These are phyloP conservation scores for Tenthredo scrophulariae DNA, from an alignment of 2,888 invertebrate species.

Conservation along the genomic window DNA sequence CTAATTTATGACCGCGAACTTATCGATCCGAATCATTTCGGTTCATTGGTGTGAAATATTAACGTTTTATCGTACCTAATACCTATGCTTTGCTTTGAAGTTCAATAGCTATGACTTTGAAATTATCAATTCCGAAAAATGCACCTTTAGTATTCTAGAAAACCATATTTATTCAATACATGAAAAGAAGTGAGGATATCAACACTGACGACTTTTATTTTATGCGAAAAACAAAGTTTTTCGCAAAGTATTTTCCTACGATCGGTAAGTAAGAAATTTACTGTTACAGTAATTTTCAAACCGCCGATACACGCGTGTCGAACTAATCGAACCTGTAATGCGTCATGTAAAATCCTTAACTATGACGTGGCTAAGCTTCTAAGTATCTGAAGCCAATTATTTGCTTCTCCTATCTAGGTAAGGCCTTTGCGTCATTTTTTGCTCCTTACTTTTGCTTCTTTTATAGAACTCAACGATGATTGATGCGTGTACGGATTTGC, in stretches of 20 bases:
- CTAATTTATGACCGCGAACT: neutral
- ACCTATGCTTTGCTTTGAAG: neutral
- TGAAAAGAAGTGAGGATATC: neutral
- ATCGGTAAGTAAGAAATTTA: slow-evolving; percentile 19
- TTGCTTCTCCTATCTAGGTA: neutral
- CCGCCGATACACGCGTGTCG: neutral
- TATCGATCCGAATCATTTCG: neutral
- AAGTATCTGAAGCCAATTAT: neutral
- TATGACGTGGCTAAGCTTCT: neutral
- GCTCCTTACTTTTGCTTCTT: neutral
- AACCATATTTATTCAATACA: neutral
- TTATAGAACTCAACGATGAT: neutral
- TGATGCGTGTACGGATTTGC: neutral
- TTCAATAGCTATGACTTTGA: neutral
- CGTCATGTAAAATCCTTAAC: slow-evolving; percentile 26
- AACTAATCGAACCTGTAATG: neutral
- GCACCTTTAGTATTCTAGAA: neutral
- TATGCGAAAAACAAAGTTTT: neutral
- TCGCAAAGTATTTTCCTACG: neutral
- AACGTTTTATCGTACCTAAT: no score
- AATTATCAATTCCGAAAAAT: neutral
- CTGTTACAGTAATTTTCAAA: neutral
- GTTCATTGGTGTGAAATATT: neutral
- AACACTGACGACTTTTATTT: neutral
- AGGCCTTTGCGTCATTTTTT: neutral